Evolutionary conservation across 2,888 invertebrate genomes (phyloP).

Genomic region (Aspidapion aeneum): DNA sequence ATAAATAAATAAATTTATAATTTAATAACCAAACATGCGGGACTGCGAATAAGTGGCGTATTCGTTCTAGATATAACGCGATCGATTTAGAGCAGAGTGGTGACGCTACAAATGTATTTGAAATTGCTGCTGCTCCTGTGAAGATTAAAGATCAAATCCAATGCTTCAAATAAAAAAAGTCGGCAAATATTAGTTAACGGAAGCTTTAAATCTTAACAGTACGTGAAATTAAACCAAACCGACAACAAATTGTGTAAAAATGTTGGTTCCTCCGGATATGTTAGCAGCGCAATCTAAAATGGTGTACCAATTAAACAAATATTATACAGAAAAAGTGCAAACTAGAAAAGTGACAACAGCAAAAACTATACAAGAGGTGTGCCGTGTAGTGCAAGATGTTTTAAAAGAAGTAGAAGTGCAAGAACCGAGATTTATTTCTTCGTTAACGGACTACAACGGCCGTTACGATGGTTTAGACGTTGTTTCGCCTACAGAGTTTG

Average conservation of each 20-base stretch:
- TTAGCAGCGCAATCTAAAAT: constrained; percentile 92
- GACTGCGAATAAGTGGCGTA: no score
- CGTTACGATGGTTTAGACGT: constrained; percentile 76
- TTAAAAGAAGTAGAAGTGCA: constrained; percentile 81
- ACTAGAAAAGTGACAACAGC: constrained; percentile 65
- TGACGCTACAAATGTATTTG: no score
- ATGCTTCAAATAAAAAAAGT: no score
- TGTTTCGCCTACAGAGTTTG: constrained; percentile 74
- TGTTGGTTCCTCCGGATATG: constrained; percentile 92
- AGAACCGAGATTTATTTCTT: constrained; percentile 78
- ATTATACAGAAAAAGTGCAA: constrained; percentile 73
- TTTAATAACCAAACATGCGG: no score
- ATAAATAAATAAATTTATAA: no score
- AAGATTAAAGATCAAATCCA: no score
- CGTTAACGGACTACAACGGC: constrained; percentile 70
- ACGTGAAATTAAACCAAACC: background rate
- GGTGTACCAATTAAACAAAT: constrained; percentile 85
- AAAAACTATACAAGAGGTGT: constrained; percentile 72
- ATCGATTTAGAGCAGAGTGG: no score
- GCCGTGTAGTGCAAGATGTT: constrained; percentile 77
- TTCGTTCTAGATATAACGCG: no score
- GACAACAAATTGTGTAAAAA: constrained; percentile 51
- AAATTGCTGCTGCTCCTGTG: no score
- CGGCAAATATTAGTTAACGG: no score
- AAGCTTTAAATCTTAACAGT: no score